Base-by-base conservation (phyloP, 2,113 vertebrate species). In the Oryzias javanicus region DNA sequence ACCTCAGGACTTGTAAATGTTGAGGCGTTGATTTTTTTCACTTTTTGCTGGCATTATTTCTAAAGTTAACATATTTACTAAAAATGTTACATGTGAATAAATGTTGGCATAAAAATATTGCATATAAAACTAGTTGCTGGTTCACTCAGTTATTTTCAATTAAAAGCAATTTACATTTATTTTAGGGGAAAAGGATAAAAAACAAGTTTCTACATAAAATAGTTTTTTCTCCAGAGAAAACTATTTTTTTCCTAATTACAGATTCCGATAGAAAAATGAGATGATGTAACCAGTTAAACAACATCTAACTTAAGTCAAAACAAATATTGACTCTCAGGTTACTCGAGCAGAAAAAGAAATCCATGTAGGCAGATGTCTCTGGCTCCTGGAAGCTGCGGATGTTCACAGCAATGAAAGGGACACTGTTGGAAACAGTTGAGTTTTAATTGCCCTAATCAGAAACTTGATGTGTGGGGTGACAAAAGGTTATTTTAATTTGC, bases 371-470 rank as follows among this genome's bases (percentile, higher is more conserved):
- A 70, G 51, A 67, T 55, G 65, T 55, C 60, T 55, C 25, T n/a
- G 50, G 65, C 41, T 4, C 49, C 53, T 22, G 54, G 58, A 59
- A 63, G 53, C 50, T 25, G 60, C 49, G 58, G 51, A 51, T 27
- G 27, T 41, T 45, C 17, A 24, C 72, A 74, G 3, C 52, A 47
- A 48, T 41, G 4, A 24, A 68, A 53, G 45, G 52, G 60, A 67
- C 51, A 59, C 5, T 20, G 25, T 27, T 49, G 46, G 46, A 68
- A 78, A 82, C 59, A 82, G 80, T 79, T 54, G 15, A 81, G 51
- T 73, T 79, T 82, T 75, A 85, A 88, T 87, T 73, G 72, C 63
- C 55, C 66, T 82, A 74, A 87, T 88, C 80, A 80, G 74, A 85
- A 84, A 71, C 55, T 41, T 67, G 62, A 86, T 79, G 61, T 84